Evolutionary conservation across 2,113 vertebrate genomes (phyloP).

Genomic region (Coracopsis vasa): DNA sequence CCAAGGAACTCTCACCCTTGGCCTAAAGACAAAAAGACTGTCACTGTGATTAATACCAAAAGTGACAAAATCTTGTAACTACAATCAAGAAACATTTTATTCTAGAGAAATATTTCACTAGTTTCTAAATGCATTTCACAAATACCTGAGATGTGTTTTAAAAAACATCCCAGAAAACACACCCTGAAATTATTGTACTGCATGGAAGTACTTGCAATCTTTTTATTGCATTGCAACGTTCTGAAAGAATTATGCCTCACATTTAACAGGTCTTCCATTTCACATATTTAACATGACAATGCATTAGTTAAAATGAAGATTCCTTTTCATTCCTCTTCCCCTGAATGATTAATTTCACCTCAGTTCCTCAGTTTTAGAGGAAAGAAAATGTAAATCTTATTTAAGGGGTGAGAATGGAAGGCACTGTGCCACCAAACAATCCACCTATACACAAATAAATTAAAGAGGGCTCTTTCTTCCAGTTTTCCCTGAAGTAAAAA

Average conservation of each 20-base stretch:
- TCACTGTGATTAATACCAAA: conserved; percentile 86
- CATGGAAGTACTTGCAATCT: background rate
- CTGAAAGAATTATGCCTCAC: background rate
- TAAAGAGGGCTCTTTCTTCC: background rate
- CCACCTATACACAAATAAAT: background rate
- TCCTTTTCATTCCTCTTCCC: background rate
- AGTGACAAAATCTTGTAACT: conserved; percentile 86
- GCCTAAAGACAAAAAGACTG: conserved; percentile 84
- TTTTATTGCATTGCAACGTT: background rate
- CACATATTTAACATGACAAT: background rate
- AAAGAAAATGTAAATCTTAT: background rate
- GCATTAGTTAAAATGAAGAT: background rate
- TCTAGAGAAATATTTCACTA: conserved; percentile 53
- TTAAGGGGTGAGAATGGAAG: background rate
- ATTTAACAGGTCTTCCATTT: background rate
- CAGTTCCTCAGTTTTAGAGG: background rate
- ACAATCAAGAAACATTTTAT: conserved; percentile 79
- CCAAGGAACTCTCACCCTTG: conserved; percentile 79
- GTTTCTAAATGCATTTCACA: conserved; percentile 48
- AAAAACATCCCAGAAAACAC: conserved; percentile 29
- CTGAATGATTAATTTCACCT: background rate
- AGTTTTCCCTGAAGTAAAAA: background rate
- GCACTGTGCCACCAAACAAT: background rate
- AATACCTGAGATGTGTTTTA: conserved; percentile 2
- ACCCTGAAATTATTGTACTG: background rate